Evolutionary conservation across 2,888 invertebrate species (phyloP).

Genomic region (Eurytoma adleriae): DNA sequence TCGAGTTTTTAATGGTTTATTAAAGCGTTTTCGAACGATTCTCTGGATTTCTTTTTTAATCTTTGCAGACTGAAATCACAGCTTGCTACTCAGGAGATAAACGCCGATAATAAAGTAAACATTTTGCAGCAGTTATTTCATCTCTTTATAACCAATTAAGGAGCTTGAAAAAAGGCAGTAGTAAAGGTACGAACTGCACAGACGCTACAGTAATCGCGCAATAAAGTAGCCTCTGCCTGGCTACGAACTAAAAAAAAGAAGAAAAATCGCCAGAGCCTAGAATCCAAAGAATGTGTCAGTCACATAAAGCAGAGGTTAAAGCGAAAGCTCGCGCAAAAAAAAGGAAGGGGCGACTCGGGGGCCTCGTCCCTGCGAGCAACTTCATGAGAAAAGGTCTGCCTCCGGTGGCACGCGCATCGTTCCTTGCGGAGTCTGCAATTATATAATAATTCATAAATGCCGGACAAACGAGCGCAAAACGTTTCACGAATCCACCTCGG

Average conservation of each 20-base stretch:
- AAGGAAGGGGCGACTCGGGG: constrained; percentile 6
- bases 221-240: background rate
- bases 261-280: constrained; percentile 18
- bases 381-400: constrained; percentile 43
- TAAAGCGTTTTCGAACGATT: too few relatives aligned
- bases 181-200: too few relatives aligned
- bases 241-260: background rate
- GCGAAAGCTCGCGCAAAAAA: constrained; percentile 41
- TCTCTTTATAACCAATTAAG: too few relatives aligned
- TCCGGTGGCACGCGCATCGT: constrained; percentile 15
- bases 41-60: too few relatives aligned
- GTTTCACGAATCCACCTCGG: constrained; percentile 37
- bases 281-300: constrained; percentile 51
- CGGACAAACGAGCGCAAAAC: constrained; percentile 26
- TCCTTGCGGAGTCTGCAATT: constrained; percentile 40
- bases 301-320: constrained; percentile 30
- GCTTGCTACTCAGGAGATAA: too few relatives aligned
- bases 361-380: background rate
- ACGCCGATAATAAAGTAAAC: too few relatives aligned
- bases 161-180: too few relatives aligned
- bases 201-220: too few relatives aligned
- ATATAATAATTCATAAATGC: constrained; percentile 55
- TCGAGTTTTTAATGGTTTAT: too few relatives aligned
- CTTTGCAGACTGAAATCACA: too few relatives aligned
- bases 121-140: too few relatives aligned